phyloP scores from a whole-genome alignment of 2,113 vertebrate species.

The Ascaphus truei region DNA sequence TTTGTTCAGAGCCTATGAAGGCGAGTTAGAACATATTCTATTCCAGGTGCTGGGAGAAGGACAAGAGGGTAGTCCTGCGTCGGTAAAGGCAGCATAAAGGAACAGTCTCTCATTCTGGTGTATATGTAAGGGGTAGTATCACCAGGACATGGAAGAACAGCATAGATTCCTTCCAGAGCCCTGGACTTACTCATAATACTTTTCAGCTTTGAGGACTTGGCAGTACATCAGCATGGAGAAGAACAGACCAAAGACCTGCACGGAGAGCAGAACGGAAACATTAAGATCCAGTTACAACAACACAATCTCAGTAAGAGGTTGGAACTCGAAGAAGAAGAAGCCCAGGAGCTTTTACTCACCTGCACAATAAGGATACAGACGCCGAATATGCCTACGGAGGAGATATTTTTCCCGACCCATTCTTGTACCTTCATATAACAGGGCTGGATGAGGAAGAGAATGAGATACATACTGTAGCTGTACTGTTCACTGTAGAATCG shows the following conservation, averaged over 20 bases:
- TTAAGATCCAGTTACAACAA: not conserved
- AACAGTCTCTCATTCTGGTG: not conserved
- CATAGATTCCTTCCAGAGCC: not conserved
- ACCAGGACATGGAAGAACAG: not conserved
- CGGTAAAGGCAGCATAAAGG: not conserved
- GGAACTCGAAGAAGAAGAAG: not conserved
- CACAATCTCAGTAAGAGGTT: not conserved
- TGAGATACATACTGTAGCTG: not conserved
- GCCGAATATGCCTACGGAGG: slow-evolving; percentile 72
- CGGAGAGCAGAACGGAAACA: not conserved
- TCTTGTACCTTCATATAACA: slow-evolving; percentile 73
- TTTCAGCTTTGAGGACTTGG: slow-evolving; percentile 69
- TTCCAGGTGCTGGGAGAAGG: not conserved
- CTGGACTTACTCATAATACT: slow-evolving; percentile 62
- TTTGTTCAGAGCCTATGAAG: not conserved
- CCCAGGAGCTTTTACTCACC: slow-evolving; percentile 47
- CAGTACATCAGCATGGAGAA: slow-evolving; percentile 82
- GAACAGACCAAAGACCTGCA: slow-evolving; percentile 68
- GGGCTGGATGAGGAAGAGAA: slow-evolving; percentile 46
- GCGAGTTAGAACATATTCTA: not conserved
- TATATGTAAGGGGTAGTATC: not conserved
- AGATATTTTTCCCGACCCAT: slow-evolving; percentile 71
- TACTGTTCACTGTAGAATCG: too few relatives aligned
- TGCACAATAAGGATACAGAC: slow-evolving; percentile 73
- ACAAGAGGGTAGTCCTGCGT: not conserved